phyloP scores from a whole-genome alignment of 2,888 invertebrate species.

The Dendrolimus houi region DNA sequence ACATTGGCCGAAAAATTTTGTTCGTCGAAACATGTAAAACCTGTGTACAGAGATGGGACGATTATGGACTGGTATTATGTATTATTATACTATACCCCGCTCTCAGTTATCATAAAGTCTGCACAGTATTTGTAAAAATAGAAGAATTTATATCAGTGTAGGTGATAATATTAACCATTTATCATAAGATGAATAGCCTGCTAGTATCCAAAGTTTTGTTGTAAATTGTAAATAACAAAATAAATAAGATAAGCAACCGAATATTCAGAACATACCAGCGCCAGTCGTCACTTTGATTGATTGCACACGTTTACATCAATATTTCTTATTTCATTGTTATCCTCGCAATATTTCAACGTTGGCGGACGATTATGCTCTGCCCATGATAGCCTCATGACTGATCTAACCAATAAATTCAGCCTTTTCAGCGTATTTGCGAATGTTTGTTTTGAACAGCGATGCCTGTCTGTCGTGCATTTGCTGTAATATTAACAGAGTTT shows the following conservation, averaged over 20 bases:
- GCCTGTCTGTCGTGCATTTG: not conserved
- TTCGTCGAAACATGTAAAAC: no score
- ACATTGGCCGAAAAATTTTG: no score
- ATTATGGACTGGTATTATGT: no score
- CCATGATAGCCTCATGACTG: constrained; percentile 33
- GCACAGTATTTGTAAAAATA: no score
- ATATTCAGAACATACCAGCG: not conserved
- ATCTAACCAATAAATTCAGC: constrained; percentile 34
- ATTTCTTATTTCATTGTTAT: constrained; percentile 51
- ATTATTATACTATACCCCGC: no score
- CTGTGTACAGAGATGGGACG: no score
- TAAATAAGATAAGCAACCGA: no score
- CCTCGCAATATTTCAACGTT: constrained; percentile 40
- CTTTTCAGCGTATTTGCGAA: constrained; percentile 9
- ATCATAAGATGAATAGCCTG: not conserved
- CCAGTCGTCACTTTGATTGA: constrained; percentile 20
- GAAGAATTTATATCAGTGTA: no score
- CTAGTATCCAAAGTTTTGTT: no score
- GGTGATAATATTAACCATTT: no score
- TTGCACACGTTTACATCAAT: constrained; percentile 34
- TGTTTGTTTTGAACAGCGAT: constrained; percentile 1
- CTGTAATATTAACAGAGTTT: not conserved
- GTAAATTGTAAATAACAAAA: no score
- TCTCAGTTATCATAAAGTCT: no score
- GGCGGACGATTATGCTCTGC: constrained; percentile 20